A percentile compares a stretch with the other conserved stretches of the same genome.
Conservation (phyloP, 1,140 invertebrate species). For the Drosophila mojavensis region DNA sequence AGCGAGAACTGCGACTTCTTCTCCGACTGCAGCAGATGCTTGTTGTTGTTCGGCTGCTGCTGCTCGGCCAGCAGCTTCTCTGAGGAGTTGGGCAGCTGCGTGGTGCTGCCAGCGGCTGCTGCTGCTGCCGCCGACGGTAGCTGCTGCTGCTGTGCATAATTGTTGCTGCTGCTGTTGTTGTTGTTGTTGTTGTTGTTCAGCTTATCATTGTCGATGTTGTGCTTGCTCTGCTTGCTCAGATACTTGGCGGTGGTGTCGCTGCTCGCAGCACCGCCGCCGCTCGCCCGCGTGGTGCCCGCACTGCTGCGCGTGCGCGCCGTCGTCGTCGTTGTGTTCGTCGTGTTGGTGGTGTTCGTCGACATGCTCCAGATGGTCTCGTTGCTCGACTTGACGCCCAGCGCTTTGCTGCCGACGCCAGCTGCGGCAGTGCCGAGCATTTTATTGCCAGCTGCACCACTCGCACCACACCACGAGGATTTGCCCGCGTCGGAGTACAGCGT, state of each 20-base stretch:
- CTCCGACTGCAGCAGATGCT: slow-evolving; percentile 83
- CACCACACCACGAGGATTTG: slow-evolving; percentile 76
- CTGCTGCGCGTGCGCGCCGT: slow-evolving; percentile 69
- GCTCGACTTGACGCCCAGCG: slow-evolving; percentile 65
- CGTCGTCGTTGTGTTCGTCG: slow-evolving; percentile 48
- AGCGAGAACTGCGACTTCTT: slow-evolving; percentile 84
- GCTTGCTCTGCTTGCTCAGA: slow-evolving; percentile 72
- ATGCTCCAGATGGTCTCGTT: slow-evolving; percentile 78
- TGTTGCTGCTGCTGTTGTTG: slow-evolving; percentile 55
- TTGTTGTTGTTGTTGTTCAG: slow-evolving; percentile 77
- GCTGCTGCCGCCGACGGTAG: slow-evolving; percentile 27
- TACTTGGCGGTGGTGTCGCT: slow-evolving; percentile 66
- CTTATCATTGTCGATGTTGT: slow-evolving; percentile 83
- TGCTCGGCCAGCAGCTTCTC: slow-evolving; percentile 28
- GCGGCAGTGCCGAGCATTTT: slow-evolving; percentile 9
- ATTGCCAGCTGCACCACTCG: background rate
- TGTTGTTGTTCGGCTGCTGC: slow-evolving; percentile 53
- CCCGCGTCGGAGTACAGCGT: slow-evolving; percentile 89
- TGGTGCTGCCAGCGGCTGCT: slow-evolving; percentile 21
- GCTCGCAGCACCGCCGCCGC: slow-evolving; percentile 45
- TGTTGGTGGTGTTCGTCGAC: slow-evolving; percentile 59
- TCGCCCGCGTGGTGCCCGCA: slow-evolving; percentile 67
- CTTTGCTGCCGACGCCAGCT: slow-evolving; percentile 17
- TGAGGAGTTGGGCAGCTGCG: slow-evolving; percentile 18
- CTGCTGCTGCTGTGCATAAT: slow-evolving; percentile 20